These are phyloP conservation scores for Xylota segnis DNA, from an alignment of 2,888 invertebrate genomes.

Conservation along the genomic window DNA sequence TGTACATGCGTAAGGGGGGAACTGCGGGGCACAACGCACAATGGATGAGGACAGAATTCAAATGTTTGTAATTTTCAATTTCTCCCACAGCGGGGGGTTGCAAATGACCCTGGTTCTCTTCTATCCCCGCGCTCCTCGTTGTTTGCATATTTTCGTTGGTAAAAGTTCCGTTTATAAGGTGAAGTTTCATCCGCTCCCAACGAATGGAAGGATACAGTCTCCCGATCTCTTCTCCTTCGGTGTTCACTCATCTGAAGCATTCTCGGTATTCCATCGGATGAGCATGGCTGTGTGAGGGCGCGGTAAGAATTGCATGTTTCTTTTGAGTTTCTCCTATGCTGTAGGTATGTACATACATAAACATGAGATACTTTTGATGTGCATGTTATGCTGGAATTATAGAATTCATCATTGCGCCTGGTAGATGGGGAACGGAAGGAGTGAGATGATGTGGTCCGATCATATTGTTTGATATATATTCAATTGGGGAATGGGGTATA, in stretches of 20 bases:
- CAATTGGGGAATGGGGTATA: conserved; percentile 22
- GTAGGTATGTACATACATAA: neutral
- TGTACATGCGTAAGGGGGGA: neutral
- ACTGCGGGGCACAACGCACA: neutral
- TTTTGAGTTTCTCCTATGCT: neutral
- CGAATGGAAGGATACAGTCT: neutral
- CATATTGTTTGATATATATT: neutral
- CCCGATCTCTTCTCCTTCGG: conserved; percentile 4
- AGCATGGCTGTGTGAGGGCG: neutral
- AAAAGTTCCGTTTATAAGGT: conserved; percentile 3
- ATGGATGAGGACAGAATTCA: conserved; percentile 31
- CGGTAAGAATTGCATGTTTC: conserved; percentile 17
- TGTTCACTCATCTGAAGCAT: conserved; percentile 5
- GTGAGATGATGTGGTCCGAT: neutral
- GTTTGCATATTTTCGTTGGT: conserved; percentile 10
- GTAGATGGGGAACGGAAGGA: neutral
- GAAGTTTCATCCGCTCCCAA: conserved; percentile 16
- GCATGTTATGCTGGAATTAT: conserved; percentile 18
- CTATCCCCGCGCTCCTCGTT: neutral
- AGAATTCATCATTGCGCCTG: neutral
- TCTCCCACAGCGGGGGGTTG: conserved; percentile 16
- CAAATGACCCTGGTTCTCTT: neutral
- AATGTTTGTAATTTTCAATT: conserved; percentile 50
- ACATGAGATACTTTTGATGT: neutral
- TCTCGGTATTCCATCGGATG: neutral